Conservation (phyloP, 30 jellyfish, hydroid and myxozoan genomes). For the Aurelia sp. region DNA sequence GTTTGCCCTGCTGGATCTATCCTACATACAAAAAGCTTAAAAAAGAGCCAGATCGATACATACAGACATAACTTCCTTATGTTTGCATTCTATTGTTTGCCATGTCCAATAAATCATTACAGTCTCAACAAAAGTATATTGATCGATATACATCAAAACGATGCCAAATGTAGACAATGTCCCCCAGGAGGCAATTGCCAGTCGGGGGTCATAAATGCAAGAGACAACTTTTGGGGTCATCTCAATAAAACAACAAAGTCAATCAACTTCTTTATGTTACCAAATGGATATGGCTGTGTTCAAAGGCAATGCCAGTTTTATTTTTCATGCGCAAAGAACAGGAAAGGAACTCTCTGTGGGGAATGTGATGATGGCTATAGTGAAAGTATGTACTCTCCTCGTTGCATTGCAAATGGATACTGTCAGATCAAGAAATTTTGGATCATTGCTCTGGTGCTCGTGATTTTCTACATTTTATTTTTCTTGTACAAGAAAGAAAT, state of each 20-base stretch:
- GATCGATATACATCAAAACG: neutral
- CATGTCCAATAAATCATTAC: slow-evolving; percentile 7
- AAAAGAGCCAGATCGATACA: no score
- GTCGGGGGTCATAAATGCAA: neutral
- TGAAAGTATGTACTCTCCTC: neutral
- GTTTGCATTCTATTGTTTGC: slow-evolving; percentile 10
- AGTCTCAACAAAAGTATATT: neutral
- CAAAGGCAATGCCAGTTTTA: neutral
- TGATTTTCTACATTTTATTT: neutral
- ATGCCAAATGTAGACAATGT: neutral
- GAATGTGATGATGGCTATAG: neutral
- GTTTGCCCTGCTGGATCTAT: no score
- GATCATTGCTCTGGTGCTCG: slow-evolving; percentile 3
- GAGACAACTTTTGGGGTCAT: no score
- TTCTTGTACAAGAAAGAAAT: slow-evolving; percentile 7
- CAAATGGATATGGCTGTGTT: slow-evolving; percentile 19
- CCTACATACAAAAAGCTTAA: no score
- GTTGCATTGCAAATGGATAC: slow-evolving; percentile 3
- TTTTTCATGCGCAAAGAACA: slow-evolving; percentile 8
- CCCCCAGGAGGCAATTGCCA: slow-evolving; percentile 19
- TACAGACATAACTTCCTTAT: neutral
- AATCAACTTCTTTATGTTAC: slow-evolving; percentile 8
- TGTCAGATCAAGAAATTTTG: neutral
- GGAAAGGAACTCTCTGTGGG: slow-evolving; percentile 28
- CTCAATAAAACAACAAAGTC: no score